phyloP scores from a whole-genome alignment of 2,888 invertebrate genomes.

The Amblyjoppa proteus region DNA sequence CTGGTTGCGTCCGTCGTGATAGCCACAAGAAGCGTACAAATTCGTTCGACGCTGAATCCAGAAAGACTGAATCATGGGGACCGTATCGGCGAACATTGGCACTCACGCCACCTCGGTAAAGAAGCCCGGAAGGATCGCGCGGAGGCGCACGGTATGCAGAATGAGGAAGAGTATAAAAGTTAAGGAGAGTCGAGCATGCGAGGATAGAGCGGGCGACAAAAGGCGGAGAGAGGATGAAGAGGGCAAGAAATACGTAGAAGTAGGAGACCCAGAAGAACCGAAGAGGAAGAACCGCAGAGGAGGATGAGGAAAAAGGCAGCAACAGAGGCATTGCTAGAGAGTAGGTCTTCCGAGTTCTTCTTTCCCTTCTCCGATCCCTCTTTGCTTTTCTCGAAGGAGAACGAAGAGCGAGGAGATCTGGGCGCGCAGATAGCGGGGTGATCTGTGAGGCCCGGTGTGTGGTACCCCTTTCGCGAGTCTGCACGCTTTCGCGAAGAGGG shows the following conservation, averaged over 20 bases:
- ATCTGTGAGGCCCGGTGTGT: constrained; percentile 85
- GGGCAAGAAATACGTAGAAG: constrained; percentile 61
- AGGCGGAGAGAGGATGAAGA: constrained; percentile 61
- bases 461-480: constrained; percentile 83
- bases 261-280: constrained; percentile 62
- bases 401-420: constrained; percentile 77
- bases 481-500: constrained; percentile 78
- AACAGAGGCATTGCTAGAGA: constrained; percentile 60
- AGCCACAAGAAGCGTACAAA: constrained; percentile 41
- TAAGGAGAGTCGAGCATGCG: constrained; percentile 53
- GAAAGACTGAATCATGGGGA: constrained; percentile 34
- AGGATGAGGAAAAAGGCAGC: constrained; percentile 53
- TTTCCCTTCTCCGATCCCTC: constrained; percentile 30
- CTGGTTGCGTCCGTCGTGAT: background rate
- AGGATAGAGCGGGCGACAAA: constrained; percentile 56
- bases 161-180: constrained; percentile 56
- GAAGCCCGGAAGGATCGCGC: constrained; percentile 35
- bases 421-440: constrained; percentile 83
- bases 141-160: constrained; percentile 41
- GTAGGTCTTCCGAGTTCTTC: constrained; percentile 50
- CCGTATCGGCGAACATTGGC: background rate
- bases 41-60: constrained; percentile 49
- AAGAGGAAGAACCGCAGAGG: constrained; percentile 57
- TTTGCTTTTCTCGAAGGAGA: constrained; percentile 63
- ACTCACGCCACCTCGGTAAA: background rate